Conservation (phyloP, 2,113 vertebrate genomes). For the Pelobates fuscus region DNA sequence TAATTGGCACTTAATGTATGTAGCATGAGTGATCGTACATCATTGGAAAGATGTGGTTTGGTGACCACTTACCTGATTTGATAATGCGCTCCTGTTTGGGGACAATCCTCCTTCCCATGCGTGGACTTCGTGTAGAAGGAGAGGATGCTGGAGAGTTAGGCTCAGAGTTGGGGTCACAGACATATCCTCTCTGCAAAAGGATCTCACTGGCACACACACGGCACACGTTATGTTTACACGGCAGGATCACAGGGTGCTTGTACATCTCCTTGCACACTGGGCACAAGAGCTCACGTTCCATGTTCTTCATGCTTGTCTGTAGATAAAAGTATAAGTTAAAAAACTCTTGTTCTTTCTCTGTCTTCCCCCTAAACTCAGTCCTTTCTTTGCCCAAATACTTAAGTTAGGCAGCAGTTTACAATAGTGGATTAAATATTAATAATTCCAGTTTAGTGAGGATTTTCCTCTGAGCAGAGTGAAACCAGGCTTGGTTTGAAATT, state of each 20-base stretch:
- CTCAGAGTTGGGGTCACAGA: slow-evolving; percentile 83
- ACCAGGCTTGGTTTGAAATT: too few relatives aligned
- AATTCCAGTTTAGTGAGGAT: too few relatives aligned
- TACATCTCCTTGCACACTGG: slow-evolving; percentile 93
- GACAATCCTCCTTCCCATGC: slow-evolving; percentile 74
- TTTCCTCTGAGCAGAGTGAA: too few relatives aligned
- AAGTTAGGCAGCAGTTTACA: too few relatives aligned
- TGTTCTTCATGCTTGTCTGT: slow-evolving; percentile 96
- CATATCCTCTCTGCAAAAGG: slow-evolving; percentile 86
- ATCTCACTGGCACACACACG: slow-evolving; percentile 90
- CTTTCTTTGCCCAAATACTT: too few relatives aligned
- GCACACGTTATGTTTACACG: slow-evolving; percentile 91
- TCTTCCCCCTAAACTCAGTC: too few relatives aligned
- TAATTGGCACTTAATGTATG: too few relatives aligned
- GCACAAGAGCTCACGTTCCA: slow-evolving; percentile 90
- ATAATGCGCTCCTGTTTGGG: slow-evolving; percentile 88
- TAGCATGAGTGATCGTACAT: too few relatives aligned
- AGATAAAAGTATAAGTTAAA: slow-evolving; percentile 23
- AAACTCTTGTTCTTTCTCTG: not conserved
- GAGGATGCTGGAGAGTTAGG: slow-evolving; percentile 89
- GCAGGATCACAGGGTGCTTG: slow-evolving; percentile 91
- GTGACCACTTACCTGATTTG: slow-evolving; percentile 83
- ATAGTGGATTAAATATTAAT: too few relatives aligned
- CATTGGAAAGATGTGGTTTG: not conserved
- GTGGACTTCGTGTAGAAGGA: slow-evolving; percentile 85